A percentile compares a stretch with the other conserved stretches of the same genome.
Evolutionary conservation across 2,113 vertebrate species (phyloP).

Genomic region (Panthera uncia): DNA sequence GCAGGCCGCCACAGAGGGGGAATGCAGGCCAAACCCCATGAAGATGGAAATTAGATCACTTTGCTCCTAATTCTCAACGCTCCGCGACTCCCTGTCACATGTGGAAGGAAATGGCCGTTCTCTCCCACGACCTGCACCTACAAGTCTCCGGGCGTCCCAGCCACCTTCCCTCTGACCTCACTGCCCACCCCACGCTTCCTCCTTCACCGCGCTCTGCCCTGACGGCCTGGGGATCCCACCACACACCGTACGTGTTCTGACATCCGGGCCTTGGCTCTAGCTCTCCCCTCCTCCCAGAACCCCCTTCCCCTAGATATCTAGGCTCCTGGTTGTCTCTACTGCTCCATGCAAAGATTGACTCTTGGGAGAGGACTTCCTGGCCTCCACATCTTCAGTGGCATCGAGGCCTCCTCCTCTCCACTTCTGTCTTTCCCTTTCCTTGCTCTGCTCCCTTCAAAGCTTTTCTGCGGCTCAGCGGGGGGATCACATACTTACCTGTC

Average conservation of each 20-base stretch:
- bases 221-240: rapidly evolving
- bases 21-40: not conserved
- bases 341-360: rapidly evolving
- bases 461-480: not conserved
- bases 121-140: rapidly evolving
- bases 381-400: rapidly evolving
- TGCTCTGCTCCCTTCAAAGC: not conserved
- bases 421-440: not conserved
- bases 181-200: no score
- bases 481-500: not conserved
- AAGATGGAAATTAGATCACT: not conserved
- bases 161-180: not conserved
- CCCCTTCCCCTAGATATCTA: not conserved
- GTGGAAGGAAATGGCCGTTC: not conserved
- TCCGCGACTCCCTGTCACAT: rapidly evolving
- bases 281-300: not conserved
- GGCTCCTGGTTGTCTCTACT: rapidly evolving
- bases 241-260: rapidly evolving
- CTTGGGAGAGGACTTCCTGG: rapidly evolving
- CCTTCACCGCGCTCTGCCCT: rapidly evolving
- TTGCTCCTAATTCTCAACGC: not conserved
- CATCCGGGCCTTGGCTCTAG: not conserved
- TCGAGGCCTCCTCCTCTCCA: no score
- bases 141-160: rapidly evolving
- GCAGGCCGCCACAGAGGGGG: rapidly evolving